Base-by-base conservation (phyloP, 2,888 invertebrate species). In the Chamaedrilus cognettii region DNA sequence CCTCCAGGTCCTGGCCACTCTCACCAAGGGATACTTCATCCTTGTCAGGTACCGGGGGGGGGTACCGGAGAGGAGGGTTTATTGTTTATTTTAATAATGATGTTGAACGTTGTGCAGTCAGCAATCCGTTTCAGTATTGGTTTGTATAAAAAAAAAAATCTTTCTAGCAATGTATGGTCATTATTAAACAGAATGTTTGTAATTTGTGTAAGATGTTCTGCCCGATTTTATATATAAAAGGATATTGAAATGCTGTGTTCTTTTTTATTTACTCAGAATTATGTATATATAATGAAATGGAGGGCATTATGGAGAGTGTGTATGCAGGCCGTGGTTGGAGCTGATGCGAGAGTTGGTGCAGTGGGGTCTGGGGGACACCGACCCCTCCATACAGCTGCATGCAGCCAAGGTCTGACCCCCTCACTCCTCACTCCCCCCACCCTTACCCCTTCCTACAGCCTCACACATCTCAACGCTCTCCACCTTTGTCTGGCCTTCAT, bases 321-420 rank as follows among this genome's bases (percentile, higher is more conserved):
- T 60, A 51, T 89, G 35, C 84, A 89, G 70, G 85, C 85, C 70
- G 79, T 87, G 77, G 15, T 80, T 91, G 51, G 80, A 82, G 0
- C 77, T 88, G n/a, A 82, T 93, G 7, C 86, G 88, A 0, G 87
- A 87, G 58, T 86, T 89, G 4, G 80, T 93, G 4, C 85, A 86
- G 55, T 84, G 85, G 33, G 86, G 89, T 68, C 78, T 91, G 57
- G 77, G 81, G 19, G 89, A 90, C 74, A 82, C 85, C 52, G 89
- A 90, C 62, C 84, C 87, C 0, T 91, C 91, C 75, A 86, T 93
- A 2, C 87, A 88, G 56, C 81, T 92, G 23, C 91, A 92, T 76
- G 88, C 90, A 0, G 90, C 90, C 1, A 83, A 83, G 78, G 80
- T 82, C 55, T 1, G 28, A 26, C 23, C 15, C 52, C 4, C 60